Base-by-base conservation (phyloP, 2,888 invertebrate genomes). In the Nomada fucata region DNA sequence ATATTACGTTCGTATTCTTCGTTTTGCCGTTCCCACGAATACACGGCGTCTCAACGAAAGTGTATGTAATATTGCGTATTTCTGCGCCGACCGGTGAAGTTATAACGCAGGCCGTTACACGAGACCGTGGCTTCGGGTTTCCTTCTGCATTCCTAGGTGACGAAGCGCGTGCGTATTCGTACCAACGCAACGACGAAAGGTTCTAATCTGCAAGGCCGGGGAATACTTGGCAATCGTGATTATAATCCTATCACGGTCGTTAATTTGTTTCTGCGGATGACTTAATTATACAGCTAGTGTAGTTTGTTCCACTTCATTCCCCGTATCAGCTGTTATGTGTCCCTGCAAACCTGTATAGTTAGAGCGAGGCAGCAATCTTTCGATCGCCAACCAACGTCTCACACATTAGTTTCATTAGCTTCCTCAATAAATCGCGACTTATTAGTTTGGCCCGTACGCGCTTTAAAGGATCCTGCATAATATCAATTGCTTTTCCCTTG, bases 61-160 rank as follows among this genome's bases (percentile, higher is more conserved):
- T 74, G 47, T 71, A 59, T 36, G 36, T 15, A 47, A 15, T 47
- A 15, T 61, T 53, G 59, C 72, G 68, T 86, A 84, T 79, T 80
- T 87, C 50, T 71, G 61, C 50, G 69, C 57, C 53, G 68, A 64
- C 18, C 55, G 59, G 59, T 63, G 67, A 72, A 77, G 79, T 68
- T 80, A 68, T 52, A 83, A 74, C 79, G 53, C 71, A 44, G 69
- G 55, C 69, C 78, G 80, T 86, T 86, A 87, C 59, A 78, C 80
- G 85, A 81, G 80, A 83, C 74, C 53, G 60, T 20, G 87, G 78
- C 76, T 85, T 76, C 75, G 76, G 65, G 29, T 86, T 86, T 83
- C 85, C 74, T 87, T 67, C 71, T 76, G 83, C 80, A 86, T 87
- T 87, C 83, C 78, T 85, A 72, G 74, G 63, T 83, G 85, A 81